phyloP scores from a whole-genome alignment of 2,797 vertebrate genomes.

The Phaenicophaeus curvirostris region DNA sequence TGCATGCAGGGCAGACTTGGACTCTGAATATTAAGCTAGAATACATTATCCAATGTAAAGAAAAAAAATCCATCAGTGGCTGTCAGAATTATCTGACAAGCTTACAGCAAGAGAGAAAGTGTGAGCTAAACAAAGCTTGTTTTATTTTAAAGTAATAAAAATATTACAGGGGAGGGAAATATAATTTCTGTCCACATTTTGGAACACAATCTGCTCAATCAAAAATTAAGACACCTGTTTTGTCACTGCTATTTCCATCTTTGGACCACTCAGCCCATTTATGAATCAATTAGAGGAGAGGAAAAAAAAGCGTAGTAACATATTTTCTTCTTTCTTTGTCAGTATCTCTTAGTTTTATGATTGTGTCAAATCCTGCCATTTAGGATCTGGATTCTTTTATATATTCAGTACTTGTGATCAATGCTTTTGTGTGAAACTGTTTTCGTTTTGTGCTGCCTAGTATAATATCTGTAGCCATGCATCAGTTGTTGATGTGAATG shows the following conservation, averaged over 20 bases:
- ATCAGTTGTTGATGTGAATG: conserved; percentile 54
- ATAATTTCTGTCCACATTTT: neutral
- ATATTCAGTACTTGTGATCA: conserved; percentile 19
- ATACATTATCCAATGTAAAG: neutral
- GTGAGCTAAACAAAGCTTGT: neutral
- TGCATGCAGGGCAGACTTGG: neutral
- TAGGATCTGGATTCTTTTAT: neutral
- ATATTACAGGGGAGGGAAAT: neutral
- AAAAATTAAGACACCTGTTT: neutral
- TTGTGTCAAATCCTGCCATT: neutral
- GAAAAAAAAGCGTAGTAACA: neutral
- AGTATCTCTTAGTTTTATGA: neutral
- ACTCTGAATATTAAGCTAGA: neutral
- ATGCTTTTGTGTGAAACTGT: conserved; percentile 31
- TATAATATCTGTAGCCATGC: conserved; percentile 48
- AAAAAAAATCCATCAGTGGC: neutral
- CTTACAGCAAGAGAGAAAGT: neutral
- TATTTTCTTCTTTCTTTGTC: neutral
- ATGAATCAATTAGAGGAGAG: neutral
- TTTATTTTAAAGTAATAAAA: conserved; percentile 13
- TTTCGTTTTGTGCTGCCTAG: conserved; percentile 53
- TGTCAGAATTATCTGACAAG: neutral
- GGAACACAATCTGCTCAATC: neutral
- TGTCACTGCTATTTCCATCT: neutral
- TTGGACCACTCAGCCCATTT: neutral